Evolutionary conservation across 2,888 invertebrate species (phyloP), one percentile per base, ranked within the genome.

Genomic region (Noctuana brunneofusca): DNA sequence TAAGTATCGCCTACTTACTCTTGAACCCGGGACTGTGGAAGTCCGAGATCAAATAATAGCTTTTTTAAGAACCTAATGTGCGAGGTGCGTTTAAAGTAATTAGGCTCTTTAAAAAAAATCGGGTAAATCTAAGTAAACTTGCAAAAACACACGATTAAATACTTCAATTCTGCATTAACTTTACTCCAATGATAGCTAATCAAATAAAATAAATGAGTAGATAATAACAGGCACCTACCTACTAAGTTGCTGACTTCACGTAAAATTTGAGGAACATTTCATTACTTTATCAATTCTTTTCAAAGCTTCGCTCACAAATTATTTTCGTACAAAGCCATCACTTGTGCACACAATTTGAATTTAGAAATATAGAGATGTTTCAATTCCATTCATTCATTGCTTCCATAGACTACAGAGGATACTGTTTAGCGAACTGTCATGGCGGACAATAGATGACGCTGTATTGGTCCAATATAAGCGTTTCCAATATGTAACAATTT

Each of bases 401-500:
- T 30, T 63, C 71, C 64, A 58, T 59, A 60, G 68, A 46, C 53
- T 27, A 59, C 16, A 46, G 46, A 49, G 8, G 18, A 22, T 35
- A 71, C 71, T 83, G 84, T 84, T 86, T 83, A 79, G 76, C 75
- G 78, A 81, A 80, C 84, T 86, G 87, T 87, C 86, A 86, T 65
- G 62, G 68, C 52, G 66, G 65, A 87, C 86, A 86, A 86, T 79
- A 72, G 77, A 66, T 71, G 75, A 75, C 77, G 72, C 35, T 70
- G 78, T 79, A 77, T 75, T 71, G 70, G 67, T 68, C 65, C 75
- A 71, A 76, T 78, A 78, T 74, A 76, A 71, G 74, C 81, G 79
- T 84, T 84, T 84, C 79, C 74, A 78, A 84, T 83, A n/a, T n/a
- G n/a, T n/a, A 84, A 80, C 84, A 80, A 76, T 76, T 78, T 53